A percentile compares a stretch with the other conserved stretches of the same genome.
These are phyloP conservation scores for Coilia nasus DNA, from an alignment of 2,797 vertebrate genomes.

Conservation along the genomic window DNA sequence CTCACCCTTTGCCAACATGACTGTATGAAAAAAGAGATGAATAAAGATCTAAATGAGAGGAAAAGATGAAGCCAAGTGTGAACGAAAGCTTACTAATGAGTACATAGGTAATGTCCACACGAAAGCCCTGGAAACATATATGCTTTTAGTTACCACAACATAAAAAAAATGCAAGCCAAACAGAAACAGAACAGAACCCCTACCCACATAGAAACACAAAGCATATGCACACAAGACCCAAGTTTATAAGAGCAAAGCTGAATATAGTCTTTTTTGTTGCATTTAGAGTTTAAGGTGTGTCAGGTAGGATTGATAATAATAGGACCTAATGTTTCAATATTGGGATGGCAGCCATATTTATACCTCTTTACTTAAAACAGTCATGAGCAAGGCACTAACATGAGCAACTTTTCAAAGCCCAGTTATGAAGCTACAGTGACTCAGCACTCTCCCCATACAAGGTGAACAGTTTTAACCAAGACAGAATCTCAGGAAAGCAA, in stretches of 20 bases:
- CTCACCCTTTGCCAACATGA: constrained; percentile 30
- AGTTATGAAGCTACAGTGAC: neutral
- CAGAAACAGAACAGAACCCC: neutral
- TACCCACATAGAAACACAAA: neutral
- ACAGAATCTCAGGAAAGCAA: neutral
- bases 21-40: neutral
- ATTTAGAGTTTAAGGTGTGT: neutral
- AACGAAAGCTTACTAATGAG: neutral
- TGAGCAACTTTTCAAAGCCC: neutral
- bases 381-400: neutral
- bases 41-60: neutral
- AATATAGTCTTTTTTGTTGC: neutral
- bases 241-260: neutral
- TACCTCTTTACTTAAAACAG: neutral
- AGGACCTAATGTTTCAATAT: neutral
- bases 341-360: neutral
- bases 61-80: neutral
- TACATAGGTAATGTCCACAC: neutral
- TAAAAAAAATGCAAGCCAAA: neutral
- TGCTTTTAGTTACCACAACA: neutral
- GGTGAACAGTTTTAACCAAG: neutral
- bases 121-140: neutral
- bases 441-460: neutral
- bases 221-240: neutral
- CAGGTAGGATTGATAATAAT: neutral